Percentiles rank a stretch among this genome's conserved stretches.
phyloP scores from a whole-genome alignment of 2,888 invertebrate species.

The Ornithoptera priamus region DNA sequence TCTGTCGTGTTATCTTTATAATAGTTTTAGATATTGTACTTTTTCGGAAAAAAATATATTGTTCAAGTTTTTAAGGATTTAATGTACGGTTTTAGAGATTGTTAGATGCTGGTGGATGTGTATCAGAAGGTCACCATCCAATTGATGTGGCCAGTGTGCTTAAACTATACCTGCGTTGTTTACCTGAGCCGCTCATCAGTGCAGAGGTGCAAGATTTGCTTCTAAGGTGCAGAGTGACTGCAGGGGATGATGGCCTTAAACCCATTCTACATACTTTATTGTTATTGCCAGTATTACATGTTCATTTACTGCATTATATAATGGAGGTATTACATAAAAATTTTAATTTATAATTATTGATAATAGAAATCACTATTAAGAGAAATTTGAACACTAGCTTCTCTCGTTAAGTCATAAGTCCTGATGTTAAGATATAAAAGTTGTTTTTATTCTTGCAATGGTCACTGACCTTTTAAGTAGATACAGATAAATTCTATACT shows the following conservation, averaged over 20 bases:
- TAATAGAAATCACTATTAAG: not conserved
- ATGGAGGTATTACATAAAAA: slow-evolving; percentile 81
- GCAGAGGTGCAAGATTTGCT: slow-evolving; percentile 89
- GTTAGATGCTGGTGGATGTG: slow-evolving; percentile 85
- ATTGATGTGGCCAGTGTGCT: slow-evolving; percentile 92
- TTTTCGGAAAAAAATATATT: not conserved
- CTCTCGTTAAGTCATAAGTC: too few species aligned
- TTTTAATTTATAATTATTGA: not conserved
- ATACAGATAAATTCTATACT: too few species aligned
- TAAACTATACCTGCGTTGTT: slow-evolving; percentile 90
- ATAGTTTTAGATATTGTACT: not conserved
- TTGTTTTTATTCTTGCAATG: too few species aligned
- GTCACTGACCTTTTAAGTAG: too few species aligned
- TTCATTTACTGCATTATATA: slow-evolving; percentile 89
- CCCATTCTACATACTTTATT: slow-evolving; percentile 85
- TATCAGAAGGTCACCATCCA: slow-evolving; percentile 86
- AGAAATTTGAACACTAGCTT: not conserved
- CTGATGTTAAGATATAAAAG: too few species aligned
- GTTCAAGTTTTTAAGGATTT: not conserved
- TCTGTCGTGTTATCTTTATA: slow-evolving; percentile 8
- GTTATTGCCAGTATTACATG: slow-evolving; percentile 87
- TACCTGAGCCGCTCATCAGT: slow-evolving; percentile 90
- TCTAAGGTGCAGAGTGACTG: slow-evolving; percentile 82
- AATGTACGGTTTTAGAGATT: slow-evolving; percentile 69
- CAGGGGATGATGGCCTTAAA: slow-evolving; percentile 79